Evolutionary conservation across 2,888 invertebrate species (phyloP).

Genomic region (Trachelus troglodyta): DNA sequence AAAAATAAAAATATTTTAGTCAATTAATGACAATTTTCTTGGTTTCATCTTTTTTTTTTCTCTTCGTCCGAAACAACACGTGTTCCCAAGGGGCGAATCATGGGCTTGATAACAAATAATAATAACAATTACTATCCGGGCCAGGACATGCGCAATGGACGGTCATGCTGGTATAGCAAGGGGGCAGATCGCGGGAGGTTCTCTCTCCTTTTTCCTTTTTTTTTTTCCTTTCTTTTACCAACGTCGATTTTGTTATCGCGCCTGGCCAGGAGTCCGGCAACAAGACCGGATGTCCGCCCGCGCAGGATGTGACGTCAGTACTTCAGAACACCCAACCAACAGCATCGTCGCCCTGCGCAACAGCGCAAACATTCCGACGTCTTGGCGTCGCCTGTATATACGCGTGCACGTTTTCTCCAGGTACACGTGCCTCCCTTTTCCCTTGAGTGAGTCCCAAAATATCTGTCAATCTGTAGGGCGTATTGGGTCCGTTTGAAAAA

Average conservation of each 20-base stretch:
- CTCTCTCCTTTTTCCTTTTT: background rate
- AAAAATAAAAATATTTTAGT: background rate
- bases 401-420: background rate
- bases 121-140: constrained; percentile 2
- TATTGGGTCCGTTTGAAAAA: background rate
- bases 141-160: background rate
- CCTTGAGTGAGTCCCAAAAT: background rate
- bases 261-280: constrained; percentile 57
- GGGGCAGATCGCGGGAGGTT: constrained; percentile 1
- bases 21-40: background rate
- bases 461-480: background rate
- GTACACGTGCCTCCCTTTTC: background rate
- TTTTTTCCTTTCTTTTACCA: constrained; percentile 34
- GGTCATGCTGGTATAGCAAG: background rate
- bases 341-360: constrained; percentile 26
- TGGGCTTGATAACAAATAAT: background rate
- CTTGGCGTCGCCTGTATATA: constrained; percentile 6
- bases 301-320: constrained; percentile 63
- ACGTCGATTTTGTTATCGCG: constrained; percentile 58
- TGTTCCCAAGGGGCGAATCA: background rate
- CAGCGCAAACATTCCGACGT: constrained; percentile 40
- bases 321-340: constrained; percentile 15
- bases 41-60: background rate
- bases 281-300: constrained; percentile 62
- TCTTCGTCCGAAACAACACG: constrained; percentile 3